Percentiles rank a stretch among this genome's conserved stretches.
These are phyloP conservation scores for Sebastes cheni DNA, from an alignment of 2,797 vertebrate species.

Conservation along the genomic window DNA sequence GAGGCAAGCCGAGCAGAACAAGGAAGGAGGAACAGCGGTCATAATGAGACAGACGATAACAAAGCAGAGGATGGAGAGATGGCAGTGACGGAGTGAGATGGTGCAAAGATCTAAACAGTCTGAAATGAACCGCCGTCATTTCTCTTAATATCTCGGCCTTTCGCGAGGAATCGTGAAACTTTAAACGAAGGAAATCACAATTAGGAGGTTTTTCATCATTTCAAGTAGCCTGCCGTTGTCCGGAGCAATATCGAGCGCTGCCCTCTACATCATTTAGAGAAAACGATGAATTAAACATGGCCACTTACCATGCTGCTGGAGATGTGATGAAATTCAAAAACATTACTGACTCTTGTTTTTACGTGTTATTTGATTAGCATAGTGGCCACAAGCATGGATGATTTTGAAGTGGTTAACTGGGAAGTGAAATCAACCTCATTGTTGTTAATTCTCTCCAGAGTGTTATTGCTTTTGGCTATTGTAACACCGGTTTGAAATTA, in stretches of 20 bases:
- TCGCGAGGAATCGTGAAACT: background rate
- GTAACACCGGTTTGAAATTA: slow-evolving; percentile 36
- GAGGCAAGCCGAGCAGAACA: slow-evolving; percentile 54
- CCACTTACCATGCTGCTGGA: slow-evolving; percentile 18
- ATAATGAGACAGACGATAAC: slow-evolving; percentile 62
- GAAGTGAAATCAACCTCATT: slow-evolving; percentile 39
- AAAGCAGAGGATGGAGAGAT: slow-evolving; percentile 43
- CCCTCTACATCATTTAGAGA: slow-evolving; percentile 44
- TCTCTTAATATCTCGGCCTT: background rate
- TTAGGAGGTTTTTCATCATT: slow-evolving; percentile 39
- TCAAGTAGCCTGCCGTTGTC: slow-evolving; percentile 21
- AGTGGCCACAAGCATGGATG: background rate
- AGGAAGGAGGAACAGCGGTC: slow-evolving; percentile 44
- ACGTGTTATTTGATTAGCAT: slow-evolving; percentile 43
- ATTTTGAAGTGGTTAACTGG: slow-evolving; percentile 34
- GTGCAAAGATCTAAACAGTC: slow-evolving; percentile 32
- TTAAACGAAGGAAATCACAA: slow-evolving; percentile 26
- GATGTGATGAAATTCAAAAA: slow-evolving; percentile 17
- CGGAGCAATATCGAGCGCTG: slow-evolving; percentile 23
- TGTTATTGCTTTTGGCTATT: slow-evolving; percentile 39
- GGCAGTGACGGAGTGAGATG: slow-evolving; percentile 47
- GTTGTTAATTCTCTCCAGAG: slow-evolving; percentile 40
- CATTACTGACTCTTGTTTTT: slow-evolving; percentile 45
- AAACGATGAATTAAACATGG: slow-evolving; percentile 61
- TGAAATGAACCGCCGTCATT: slow-evolving; percentile 8